Conservation (phyloP, 1,140 invertebrate species). For the Phortica variegata region DNA sequence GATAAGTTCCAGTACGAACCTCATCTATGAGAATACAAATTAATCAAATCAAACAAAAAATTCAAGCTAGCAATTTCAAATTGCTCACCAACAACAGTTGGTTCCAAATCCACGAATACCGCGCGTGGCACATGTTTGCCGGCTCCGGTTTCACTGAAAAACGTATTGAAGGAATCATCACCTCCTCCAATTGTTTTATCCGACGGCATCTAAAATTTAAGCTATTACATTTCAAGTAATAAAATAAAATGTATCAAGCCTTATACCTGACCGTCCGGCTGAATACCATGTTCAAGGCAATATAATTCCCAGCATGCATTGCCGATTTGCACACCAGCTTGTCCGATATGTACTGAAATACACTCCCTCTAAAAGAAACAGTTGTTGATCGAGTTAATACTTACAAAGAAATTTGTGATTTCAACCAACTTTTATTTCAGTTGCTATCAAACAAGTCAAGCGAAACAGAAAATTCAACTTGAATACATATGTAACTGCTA, state of each 20-base stretch:
- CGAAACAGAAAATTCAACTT: too few relatives aligned
- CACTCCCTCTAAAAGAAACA: constrained; percentile 70
- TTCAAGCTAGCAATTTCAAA: not conserved
- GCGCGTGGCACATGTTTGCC: constrained; percentile 73
- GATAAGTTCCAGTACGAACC: constrained; percentile 70
- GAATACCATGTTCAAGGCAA: constrained; percentile 87
- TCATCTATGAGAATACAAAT: constrained; percentile 63
- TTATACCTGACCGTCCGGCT: constrained; percentile 74
- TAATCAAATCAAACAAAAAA: constrained; percentile 3
- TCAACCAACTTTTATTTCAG: not conserved
- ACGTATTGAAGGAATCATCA: constrained; percentile 79
- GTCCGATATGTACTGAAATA: constrained; percentile 84
- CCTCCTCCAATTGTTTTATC: constrained; percentile 69
- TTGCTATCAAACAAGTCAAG: not conserved
- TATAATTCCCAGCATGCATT: constrained; percentile 86
- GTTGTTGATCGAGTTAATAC: not conserved
- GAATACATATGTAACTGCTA: constrained; percentile 1
- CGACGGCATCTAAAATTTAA: constrained; percentile 67
- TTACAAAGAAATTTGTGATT: constrained; percentile 4
- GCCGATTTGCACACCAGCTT: constrained; percentile 88
- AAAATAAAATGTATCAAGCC: too few relatives aligned
- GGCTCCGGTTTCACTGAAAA: constrained; percentile 78
- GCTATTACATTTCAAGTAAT: too few relatives aligned
- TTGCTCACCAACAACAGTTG: constrained; percentile 66
- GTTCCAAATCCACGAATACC: constrained; percentile 71